phyloP scores from a whole-genome alignment of 2,797 vertebrate species.

The Selene dorsalis region DNA sequence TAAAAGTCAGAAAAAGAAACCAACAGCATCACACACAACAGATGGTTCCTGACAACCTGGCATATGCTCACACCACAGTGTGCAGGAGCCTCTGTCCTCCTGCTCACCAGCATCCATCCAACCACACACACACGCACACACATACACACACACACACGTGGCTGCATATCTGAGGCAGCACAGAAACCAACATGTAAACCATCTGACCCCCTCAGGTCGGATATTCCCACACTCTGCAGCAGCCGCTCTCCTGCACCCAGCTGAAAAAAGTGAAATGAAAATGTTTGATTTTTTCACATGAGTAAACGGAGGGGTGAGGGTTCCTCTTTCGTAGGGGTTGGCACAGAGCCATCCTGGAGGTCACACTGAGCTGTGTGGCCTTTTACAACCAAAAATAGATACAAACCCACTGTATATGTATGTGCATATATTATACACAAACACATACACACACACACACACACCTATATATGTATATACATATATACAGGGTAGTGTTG shows the following conservation, averaged over 20 bases:
- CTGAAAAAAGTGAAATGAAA: slow-evolving; percentile 79
- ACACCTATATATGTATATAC: too few species aligned
- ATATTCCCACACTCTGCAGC: slow-evolving; percentile 49
- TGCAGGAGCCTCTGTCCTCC: not conserved
- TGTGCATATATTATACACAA: too few species aligned
- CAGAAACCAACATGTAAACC: slow-evolving; percentile 42
- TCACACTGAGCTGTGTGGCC: slow-evolving; percentile 38
- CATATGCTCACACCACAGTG: not conserved
- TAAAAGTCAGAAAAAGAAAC: not conserved
- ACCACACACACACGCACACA: not conserved
- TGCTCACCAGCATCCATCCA: not conserved
- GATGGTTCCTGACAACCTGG: not conserved
- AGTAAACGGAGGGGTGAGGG: slow-evolving; percentile 59
- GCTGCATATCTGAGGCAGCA: slow-evolving; percentile 3
- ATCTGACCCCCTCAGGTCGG: slow-evolving; percentile 20
- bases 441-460: too few species aligned
- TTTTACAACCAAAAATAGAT: slow-evolving; percentile 47
- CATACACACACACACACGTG: not conserved
- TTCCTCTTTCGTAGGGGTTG: slow-evolving; percentile 72
- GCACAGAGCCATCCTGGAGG: slow-evolving; percentile 23
- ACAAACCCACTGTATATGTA: too few species aligned
- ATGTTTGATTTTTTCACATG: slow-evolving; percentile 66
- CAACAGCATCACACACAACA: not conserved
- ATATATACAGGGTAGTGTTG: too few species aligned
- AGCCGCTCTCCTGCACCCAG: slow-evolving; percentile 21